Evolutionary conservation across 1,140 invertebrate genomes (phyloP).

Genomic region (Caenorhabditis inopinata): DNA sequence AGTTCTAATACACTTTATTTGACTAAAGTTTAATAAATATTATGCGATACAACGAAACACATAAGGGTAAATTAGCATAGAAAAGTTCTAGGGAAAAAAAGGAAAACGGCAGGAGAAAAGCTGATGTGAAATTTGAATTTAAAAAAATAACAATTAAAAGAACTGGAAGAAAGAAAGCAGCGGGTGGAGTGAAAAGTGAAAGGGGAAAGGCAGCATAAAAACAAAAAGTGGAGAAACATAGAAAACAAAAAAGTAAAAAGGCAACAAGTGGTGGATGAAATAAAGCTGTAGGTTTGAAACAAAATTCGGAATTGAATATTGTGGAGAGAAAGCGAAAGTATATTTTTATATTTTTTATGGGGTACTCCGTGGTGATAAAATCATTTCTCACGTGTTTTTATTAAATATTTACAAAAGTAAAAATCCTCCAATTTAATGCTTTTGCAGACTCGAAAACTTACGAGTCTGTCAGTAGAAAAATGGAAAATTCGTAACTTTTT

Average conservation of each 20-base stretch:
- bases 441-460: too few relatives aligned
- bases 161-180: conserved; percentile 1
- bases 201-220: background rate
- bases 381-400: too few relatives aligned
- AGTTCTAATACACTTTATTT: too few relatives aligned
- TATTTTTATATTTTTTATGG: too few relatives aligned
- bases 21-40: conserved; percentile 9
- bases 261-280: background rate
- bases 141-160: background rate
- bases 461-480: too few relatives aligned
- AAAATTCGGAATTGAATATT: background rate
- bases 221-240: conserved; percentile 3
- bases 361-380: too few relatives aligned
- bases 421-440: too few relatives aligned
- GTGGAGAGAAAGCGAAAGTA: too few relatives aligned
- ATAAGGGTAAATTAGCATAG: background rate
- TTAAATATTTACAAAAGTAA: too few relatives aligned
- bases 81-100: background rate
- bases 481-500: too few relatives aligned
- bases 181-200: conserved; percentile 17
- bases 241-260: background rate
- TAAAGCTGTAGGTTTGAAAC: conserved; percentile 1
- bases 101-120: background rate
- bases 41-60: background rate
- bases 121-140: background rate